phyloP scores from a whole-genome alignment of 2,797 vertebrate species.

The Intellagama lesueurii region DNA sequence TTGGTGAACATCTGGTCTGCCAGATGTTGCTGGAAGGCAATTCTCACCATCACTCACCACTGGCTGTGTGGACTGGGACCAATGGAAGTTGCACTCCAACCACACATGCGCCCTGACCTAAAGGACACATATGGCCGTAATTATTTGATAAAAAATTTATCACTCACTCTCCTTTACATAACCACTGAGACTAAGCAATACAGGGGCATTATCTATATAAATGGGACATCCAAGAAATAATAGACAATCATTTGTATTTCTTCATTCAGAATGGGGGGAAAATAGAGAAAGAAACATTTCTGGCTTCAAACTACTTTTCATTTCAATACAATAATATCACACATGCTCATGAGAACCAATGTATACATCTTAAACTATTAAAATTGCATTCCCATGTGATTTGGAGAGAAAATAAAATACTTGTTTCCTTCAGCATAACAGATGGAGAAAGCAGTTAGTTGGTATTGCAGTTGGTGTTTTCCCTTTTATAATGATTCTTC shows the following conservation, averaged over 20 bases:
- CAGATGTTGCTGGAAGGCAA: not conserved
- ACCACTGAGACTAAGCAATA: not conserved
- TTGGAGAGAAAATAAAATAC: conserved; percentile 34
- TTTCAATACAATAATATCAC: conserved; percentile 27
- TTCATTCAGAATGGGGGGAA: conserved; percentile 25
- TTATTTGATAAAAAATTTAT: not conserved
- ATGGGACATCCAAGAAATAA: not conserved
- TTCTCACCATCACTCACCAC: not conserved
- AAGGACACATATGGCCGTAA: not conserved
- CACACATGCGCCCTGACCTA: not conserved
- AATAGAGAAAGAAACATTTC: not conserved
- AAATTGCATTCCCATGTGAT: conserved; percentile 53
- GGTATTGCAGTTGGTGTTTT: conserved; percentile 23
- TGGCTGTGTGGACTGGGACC: not conserved
- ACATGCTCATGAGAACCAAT: conserved; percentile 18
- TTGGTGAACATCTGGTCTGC: not conserved
- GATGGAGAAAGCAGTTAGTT: conserved; percentile 45
- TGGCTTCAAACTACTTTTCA: conserved; percentile 29
- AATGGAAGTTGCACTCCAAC: not conserved
- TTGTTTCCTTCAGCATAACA: conserved; percentile 37
- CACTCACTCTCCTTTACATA: not conserved
- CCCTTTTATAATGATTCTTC: conserved; percentile 36
- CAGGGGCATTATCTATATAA: conserved; percentile 4
- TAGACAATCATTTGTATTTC: not conserved
- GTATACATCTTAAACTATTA: conserved; percentile 38